phyloP scores from a whole-genome alignment of 2,888 invertebrate genomes.

The Amblyteles armatorius region DNA sequence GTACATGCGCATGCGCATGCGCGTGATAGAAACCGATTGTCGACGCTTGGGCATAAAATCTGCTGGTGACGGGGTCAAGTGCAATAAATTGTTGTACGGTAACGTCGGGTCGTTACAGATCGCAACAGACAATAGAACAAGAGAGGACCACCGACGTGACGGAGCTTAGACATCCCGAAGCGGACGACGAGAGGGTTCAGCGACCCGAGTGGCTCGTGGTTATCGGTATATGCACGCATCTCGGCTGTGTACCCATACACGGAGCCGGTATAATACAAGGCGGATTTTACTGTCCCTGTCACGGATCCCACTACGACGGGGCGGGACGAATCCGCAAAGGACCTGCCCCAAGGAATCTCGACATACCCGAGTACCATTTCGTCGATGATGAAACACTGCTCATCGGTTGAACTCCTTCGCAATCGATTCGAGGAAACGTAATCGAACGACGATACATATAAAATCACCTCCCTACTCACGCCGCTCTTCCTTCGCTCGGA shows the following conservation, averaged over 20 bases:
- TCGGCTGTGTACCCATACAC: conserved; percentile 93
- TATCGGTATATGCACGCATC: conserved; percentile 93
- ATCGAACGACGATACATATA: background rate
- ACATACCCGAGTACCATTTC: conserved; percentile 88
- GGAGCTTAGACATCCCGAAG: conserved; percentile 90
- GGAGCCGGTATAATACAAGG: conserved; percentile 88
- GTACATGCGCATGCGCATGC: background rate
- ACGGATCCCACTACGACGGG: conserved; percentile 93
- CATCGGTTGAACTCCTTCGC: conserved; percentile 84
- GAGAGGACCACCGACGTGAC: conserved; percentile 87
- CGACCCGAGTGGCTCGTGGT: conserved; percentile 92
- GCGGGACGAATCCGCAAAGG: conserved; percentile 91
- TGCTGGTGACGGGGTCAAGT: conserved; percentile 2
- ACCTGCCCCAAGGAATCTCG: conserved; percentile 90
- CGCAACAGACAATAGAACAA: conserved; percentile 88
- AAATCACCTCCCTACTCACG: background rate
- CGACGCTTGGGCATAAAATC: background rate
- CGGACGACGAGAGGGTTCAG: conserved; percentile 88
- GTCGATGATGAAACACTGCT: conserved; percentile 86
- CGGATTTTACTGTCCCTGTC: conserved; percentile 94
- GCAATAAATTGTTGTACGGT: conserved; percentile 51
- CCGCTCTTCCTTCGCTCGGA: background rate
- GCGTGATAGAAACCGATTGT: background rate
- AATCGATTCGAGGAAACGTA: conserved; percentile 14
- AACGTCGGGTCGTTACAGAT: conserved; percentile 82